phyloP scores from a whole-genome alignment of 2,888 invertebrate genomes.

The Cylindroiulus punctatus region DNA sequence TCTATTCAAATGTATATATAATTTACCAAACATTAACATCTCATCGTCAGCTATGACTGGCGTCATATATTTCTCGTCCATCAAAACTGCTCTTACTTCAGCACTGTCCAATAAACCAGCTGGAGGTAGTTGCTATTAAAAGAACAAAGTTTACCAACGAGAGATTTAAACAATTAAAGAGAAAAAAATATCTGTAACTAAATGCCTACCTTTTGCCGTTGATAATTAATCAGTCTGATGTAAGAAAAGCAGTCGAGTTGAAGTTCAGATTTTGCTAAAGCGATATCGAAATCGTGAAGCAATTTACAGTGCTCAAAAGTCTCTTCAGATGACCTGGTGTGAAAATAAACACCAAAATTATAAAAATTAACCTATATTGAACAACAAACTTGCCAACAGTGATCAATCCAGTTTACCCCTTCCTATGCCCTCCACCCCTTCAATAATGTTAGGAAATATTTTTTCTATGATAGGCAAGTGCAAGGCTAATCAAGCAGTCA shows the following conservation, averaged over 20 bases:
- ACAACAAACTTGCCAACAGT: neutral
- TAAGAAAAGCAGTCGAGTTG: slow-evolving; percentile 80
- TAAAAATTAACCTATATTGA: too few species aligned
- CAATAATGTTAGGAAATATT: too few species aligned
- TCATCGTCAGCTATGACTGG: slow-evolving; percentile 79
- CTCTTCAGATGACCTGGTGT: slow-evolving; percentile 50
- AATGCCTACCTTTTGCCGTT: slow-evolving; percentile 67
- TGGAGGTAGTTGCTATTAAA: slow-evolving; percentile 57
- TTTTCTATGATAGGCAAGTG: neutral
- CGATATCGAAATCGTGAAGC: slow-evolving; percentile 60
- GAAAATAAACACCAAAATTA: neutral
- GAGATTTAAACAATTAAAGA: slow-evolving; percentile 57
- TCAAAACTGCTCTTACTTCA: slow-evolving; percentile 70
- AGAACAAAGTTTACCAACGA: neutral
- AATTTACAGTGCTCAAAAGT: slow-evolving; percentile 60
- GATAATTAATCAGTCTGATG: slow-evolving; percentile 77
- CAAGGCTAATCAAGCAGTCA: neutral
- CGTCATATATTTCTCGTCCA: slow-evolving; percentile 79
- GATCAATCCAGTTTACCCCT: too few species aligned
- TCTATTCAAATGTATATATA: too few species aligned
- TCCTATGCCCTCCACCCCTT: too few species aligned
- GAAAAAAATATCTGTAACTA: slow-evolving; percentile 16
- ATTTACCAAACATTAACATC: slow-evolving; percentile 82
- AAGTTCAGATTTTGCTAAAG: slow-evolving; percentile 73
- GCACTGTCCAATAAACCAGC: slow-evolving; percentile 55